phyloP scores from a whole-genome alignment of 2,113 vertebrate genomes.

The Xiphophorus maculatus region DNA sequence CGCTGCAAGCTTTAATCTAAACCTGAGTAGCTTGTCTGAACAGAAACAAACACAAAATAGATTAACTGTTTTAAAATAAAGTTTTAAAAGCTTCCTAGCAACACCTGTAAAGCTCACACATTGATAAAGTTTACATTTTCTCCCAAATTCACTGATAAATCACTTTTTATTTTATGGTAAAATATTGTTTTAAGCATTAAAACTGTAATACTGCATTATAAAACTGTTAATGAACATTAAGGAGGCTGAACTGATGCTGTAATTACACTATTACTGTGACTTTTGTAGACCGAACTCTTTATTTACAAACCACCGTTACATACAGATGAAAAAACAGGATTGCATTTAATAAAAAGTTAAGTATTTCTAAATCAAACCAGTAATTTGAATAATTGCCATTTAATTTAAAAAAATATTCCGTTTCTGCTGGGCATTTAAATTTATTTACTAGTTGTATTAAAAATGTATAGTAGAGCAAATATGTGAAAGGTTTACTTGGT shows the following conservation, averaged over 20 bases:
- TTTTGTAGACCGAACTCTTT: background rate
- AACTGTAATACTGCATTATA: background rate
- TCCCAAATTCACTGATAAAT: too few relatives aligned
- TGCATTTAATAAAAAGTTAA: too few relatives aligned
- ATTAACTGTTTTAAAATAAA: background rate
- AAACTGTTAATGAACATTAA: background rate
- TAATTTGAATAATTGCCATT: too few relatives aligned
- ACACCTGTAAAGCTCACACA: conserved; percentile 6
- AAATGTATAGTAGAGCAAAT: too few relatives aligned
- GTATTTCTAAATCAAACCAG: too few relatives aligned
- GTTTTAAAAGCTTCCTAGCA: background rate
- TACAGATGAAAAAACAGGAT: background rate
- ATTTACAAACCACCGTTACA: background rate
- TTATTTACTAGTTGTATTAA: too few relatives aligned
- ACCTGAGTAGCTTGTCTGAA: background rate
- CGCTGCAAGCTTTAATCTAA: background rate
- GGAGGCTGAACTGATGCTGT: background rate
- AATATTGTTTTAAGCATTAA: background rate
- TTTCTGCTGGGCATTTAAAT: too few relatives aligned
- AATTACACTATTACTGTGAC: background rate
- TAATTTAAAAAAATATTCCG: too few relatives aligned
- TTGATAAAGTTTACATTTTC: background rate
- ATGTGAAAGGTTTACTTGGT: too few relatives aligned
- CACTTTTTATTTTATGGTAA: background rate
- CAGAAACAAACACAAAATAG: background rate